These are phyloP conservation scores for Chaetodon trifascialis DNA, from an alignment of 2,113 vertebrate species.

Conservation along the genomic window DNA sequence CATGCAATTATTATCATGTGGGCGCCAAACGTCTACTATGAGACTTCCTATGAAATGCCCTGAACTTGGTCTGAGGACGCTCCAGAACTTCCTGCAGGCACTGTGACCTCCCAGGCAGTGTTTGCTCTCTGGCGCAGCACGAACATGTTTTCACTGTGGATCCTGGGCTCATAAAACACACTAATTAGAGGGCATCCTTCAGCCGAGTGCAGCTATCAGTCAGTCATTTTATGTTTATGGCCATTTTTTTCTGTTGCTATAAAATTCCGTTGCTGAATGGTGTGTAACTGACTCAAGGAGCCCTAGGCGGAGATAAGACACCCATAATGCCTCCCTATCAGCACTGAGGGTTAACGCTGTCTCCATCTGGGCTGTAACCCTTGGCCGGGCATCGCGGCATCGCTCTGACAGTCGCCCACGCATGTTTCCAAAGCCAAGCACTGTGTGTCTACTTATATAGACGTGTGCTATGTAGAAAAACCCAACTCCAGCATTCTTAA, in stretches of 20 bases:
- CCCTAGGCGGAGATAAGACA: slow-evolving; percentile 70
- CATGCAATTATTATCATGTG: slow-evolving; percentile 27
- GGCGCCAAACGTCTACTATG: slow-evolving; percentile 14
- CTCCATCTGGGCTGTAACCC: slow-evolving; percentile 66
- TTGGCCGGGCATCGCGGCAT: slow-evolving; percentile 55
- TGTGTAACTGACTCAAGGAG: slow-evolving; percentile 55
- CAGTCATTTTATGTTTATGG: slow-evolving; percentile 77
- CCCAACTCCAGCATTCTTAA: not conserved
- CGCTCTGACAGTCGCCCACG: slow-evolving; percentile 52
- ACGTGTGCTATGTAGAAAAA: slow-evolving; percentile 2
- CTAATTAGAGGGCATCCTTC: slow-evolving; percentile 79
- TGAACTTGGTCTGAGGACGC: slow-evolving; percentile 67
- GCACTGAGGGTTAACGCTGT: slow-evolving; percentile 42
- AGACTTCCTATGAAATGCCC: slow-evolving; percentile 23
- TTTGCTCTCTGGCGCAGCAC: slow-evolving; percentile 61
- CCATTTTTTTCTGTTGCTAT: slow-evolving; percentile 64
- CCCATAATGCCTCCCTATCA: slow-evolving; percentile 67
- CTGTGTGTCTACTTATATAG: slow-evolving; percentile 14
- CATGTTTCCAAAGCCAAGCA: slow-evolving; percentile 37
- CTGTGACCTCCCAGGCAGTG: slow-evolving; percentile 71
- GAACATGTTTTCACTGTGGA: slow-evolving; percentile 74
- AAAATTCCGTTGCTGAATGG: slow-evolving; percentile 54
- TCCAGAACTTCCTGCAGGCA: slow-evolving; percentile 26
- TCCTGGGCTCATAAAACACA: slow-evolving; percentile 71
- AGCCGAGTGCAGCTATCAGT: slow-evolving; percentile 74